Base-by-base conservation (phyloP, 2,888 invertebrate species). In the Drosophila meridionalis region DNA sequence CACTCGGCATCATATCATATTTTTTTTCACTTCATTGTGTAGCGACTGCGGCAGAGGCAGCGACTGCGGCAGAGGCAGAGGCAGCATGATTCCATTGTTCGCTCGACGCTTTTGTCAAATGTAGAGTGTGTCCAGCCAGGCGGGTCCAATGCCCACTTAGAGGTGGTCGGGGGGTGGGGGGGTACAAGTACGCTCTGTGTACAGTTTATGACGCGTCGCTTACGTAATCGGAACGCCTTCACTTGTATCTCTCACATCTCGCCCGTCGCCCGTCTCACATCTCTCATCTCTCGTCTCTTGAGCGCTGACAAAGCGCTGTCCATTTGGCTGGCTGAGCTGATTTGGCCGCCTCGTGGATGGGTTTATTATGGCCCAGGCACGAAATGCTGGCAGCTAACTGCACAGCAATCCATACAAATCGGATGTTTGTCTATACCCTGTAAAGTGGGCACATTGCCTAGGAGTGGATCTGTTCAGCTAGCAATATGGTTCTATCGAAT, bases 21-120 rank as follows among this genome's bases (percentile, higher is more conserved):
- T 91, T 55, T 36, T 52, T 82, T 87, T 89, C 82, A 82, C 84
- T 86, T 77, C 83, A 90, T 90, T 90, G 91, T 91, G 90, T 73
- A 78, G 28, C 73, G 69, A 66, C 69, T 45, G 38, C 40, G 40
- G 20, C 50, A 7, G 34, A 30, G 38, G 11, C 87, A 78, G 28
- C 73, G 69, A 66, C 69, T 38, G 38, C 40, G 40, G 20, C 50
- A 7, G 34, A 30, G 38, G 11, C 26, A 14, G 38, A 20, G 36
- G 26, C 59, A 53, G 71, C 38, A 26, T 56, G 52, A 36, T 60
- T 50, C 76, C 55, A 55, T 78, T 78, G 78, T 78, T 74, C 58
- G 68, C 48, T 67, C 57, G 55, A 52, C 55, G 79, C 81, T 76
- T 80, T 86, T 86, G 89, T 87, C 85, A 89, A 87, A 73, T 73